phyloP scores from a whole-genome alignment of 2,797 vertebrate species.

The Paguma larvata region DNA sequence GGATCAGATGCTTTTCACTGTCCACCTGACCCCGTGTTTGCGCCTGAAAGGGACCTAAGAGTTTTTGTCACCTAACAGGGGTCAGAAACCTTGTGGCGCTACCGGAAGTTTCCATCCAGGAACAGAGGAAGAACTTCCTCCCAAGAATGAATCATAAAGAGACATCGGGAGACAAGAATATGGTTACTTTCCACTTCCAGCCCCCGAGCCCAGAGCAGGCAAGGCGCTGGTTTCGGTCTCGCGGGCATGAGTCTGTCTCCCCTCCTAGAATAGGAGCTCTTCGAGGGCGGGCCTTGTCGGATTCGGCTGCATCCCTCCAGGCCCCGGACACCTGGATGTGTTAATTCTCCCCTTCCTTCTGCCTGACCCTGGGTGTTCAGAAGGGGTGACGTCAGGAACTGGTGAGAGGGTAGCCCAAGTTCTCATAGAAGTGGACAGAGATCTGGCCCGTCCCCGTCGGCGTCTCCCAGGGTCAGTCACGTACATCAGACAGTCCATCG shows the following conservation, averaged over 20 bases:
- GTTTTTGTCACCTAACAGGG: not conserved
- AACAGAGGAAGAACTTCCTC: not conserved
- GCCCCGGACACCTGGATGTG: not conserved
- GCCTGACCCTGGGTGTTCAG: not conserved
- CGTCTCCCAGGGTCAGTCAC: not conserved
- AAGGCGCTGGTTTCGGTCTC: not conserved
- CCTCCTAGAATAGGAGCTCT: not conserved
- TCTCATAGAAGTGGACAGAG: not conserved
- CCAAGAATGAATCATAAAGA: rapidly evolving
- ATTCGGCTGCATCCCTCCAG: rapidly evolving
- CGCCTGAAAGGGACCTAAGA: not conserved
- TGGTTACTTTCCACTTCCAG: not conserved
- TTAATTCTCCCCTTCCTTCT: not conserved
- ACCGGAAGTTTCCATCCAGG: not conserved
- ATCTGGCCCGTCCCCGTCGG: not conserved
- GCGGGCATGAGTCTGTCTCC: not conserved
- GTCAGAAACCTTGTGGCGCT: not conserved
- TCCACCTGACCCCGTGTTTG: not conserved
- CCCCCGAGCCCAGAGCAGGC: rapidly evolving
- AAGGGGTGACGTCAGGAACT: not conserved
- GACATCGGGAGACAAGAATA: rapidly evolving
- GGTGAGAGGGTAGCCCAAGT: not conserved
- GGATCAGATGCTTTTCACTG: not conserved
- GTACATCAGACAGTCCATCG: not conserved
- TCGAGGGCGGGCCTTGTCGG: not conserved